Percentiles rank a stretch among this genome's conserved stretches.
These are phyloP conservation scores for Alviniconcha strummeri DNA, from an alignment of 2,888 invertebrate species.

Conservation along the genomic window DNA sequence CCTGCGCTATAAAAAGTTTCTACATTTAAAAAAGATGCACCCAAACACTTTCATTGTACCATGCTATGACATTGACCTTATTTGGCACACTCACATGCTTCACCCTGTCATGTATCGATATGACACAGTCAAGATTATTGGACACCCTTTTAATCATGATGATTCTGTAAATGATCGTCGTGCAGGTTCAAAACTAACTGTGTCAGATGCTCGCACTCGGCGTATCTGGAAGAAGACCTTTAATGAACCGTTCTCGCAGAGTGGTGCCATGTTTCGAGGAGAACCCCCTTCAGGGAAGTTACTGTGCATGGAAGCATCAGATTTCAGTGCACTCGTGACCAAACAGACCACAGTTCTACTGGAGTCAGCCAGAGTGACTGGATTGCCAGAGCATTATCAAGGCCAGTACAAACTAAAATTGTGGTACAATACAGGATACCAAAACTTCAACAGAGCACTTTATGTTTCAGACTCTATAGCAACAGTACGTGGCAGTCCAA, in stretches of 20 bases:
- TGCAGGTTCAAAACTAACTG: constrained; percentile 72
- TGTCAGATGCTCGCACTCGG: constrained; percentile 72
- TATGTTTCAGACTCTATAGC: constrained; percentile 46
- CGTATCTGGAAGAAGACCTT: constrained; percentile 73
- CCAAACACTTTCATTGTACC: constrained; percentile 75
- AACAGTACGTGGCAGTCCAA: constrained; percentile 42
- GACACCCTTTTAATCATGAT: constrained; percentile 74
- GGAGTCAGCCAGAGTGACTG: constrained; percentile 46
- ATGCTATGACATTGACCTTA: constrained; percentile 75
- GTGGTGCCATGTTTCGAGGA: constrained; percentile 75
- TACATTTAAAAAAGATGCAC: constrained; percentile 72
- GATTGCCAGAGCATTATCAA: constrained; percentile 50
- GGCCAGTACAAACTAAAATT: constrained; percentile 62
- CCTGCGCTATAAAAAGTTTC: constrained; percentile 71
- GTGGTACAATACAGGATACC: constrained; percentile 50
- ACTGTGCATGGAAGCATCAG: constrained; percentile 61
- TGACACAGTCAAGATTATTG: constrained; percentile 54
- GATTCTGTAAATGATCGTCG: constrained; percentile 74
- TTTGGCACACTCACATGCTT: constrained; percentile 76
- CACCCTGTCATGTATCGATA: constrained; percentile 62
- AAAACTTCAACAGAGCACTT: constrained; percentile 45
- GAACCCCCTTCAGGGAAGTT: constrained; percentile 73
- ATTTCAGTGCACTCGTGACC: constrained; percentile 55
- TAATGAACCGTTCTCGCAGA: constrained; percentile 71
- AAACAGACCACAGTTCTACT: constrained; percentile 52